phyloP scores from a whole-genome alignment of 2,113 vertebrate genomes.

The Notothenia rossii region DNA sequence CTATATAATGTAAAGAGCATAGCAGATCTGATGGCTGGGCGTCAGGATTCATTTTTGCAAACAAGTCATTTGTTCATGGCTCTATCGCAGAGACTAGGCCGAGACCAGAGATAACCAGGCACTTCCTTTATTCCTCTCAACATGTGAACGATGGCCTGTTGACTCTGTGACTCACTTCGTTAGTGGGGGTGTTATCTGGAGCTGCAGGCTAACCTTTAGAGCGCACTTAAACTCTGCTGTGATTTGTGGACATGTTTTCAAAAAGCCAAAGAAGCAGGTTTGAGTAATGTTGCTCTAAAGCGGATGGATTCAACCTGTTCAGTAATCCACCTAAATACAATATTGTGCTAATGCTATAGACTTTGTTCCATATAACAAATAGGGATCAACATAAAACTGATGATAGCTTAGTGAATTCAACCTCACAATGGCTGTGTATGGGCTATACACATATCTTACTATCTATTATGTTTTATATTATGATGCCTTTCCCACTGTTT shows the following conservation, averaged over 20 bases:
- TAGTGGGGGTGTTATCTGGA: conserved; percentile 32
- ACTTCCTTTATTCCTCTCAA: conserved; percentile 9
- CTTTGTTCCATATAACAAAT: neutral
- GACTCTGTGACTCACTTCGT: conserved; percentile 33
- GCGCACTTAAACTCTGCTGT: conserved; percentile 20
- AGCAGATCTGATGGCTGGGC: neutral
- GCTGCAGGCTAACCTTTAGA: conserved; percentile 32
- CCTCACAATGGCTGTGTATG: too few relatives aligned
- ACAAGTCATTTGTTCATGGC: conserved; percentile 2
- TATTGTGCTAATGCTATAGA: neutral
- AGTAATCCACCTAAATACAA: neutral
- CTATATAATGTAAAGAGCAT: neutral
- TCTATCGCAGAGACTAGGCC: neutral
- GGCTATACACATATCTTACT: neutral
- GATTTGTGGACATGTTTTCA: conserved; percentile 20
- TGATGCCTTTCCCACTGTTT: neutral
- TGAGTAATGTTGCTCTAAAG: conserved; percentile 10
- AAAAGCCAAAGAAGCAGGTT: conserved; percentile 8
- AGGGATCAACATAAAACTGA: too few relatives aligned
- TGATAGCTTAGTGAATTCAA: too few relatives aligned
- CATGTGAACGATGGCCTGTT: conserved; percentile 25
- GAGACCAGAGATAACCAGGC: neutral
- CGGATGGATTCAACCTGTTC: neutral
- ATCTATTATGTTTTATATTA: neutral
- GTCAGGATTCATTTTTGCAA: conserved; percentile 1